phyloP scores from a whole-genome alignment of 2,797 vertebrate genomes.

The Xenops minutus region DNA sequence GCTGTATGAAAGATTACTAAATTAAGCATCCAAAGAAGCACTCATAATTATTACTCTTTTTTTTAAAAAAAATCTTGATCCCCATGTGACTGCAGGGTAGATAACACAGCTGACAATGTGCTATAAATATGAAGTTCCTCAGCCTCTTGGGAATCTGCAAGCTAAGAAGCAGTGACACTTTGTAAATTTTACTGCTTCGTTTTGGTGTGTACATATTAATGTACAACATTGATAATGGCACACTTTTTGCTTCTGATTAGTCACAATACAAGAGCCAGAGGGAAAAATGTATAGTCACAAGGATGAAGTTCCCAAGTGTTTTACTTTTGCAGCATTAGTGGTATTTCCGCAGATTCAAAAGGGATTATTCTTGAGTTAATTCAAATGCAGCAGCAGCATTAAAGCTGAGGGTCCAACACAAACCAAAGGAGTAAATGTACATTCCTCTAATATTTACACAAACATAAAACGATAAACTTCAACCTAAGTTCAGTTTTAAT shows the following conservation, averaged over 20 bases:
- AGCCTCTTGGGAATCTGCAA: not conserved
- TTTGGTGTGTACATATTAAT: not conserved
- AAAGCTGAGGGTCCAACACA: not conserved
- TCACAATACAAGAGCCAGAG: not conserved
- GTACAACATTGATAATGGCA: not conserved
- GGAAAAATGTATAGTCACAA: not conserved
- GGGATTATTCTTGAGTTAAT: not conserved
- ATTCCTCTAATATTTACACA: not conserved
- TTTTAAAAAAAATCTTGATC: not conserved
- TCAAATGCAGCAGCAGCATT: not conserved
- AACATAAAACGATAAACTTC: not conserved
- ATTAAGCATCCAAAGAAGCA: not conserved
- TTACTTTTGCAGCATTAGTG: not conserved
- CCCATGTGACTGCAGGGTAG: not conserved
- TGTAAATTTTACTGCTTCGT: not conserved
- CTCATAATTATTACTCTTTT: not conserved
- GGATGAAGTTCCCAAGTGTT: not conserved
- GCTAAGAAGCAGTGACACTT: not conserved
- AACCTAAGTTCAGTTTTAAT: not conserved
- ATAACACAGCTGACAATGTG: not conserved
- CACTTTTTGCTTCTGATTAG: not conserved
- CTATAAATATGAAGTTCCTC: not conserved
- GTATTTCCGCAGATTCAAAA: not conserved
- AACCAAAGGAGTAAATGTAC: not conserved
- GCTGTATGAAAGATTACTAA: not conserved